Conservation (phyloP, 2,888 invertebrate species). For the Eulithis prunata region DNA sequence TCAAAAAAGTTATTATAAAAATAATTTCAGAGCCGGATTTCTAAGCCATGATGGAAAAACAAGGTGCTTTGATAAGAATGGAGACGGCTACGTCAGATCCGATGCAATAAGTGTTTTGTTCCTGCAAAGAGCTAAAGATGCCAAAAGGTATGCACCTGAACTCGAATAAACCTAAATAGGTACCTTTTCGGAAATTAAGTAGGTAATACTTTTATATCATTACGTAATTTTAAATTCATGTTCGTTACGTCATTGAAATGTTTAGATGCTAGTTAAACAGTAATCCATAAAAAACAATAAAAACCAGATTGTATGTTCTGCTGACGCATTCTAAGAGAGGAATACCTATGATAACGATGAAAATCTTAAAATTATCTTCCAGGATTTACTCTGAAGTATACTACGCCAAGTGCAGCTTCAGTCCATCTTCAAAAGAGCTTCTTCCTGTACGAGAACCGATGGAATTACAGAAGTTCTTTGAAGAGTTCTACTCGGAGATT, state of each 20-base stretch:
- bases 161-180: too few relatives aligned
- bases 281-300: too few relatives aligned
- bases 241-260: too few relatives aligned
- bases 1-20: background rate
- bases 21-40: slow-evolving; percentile 58
- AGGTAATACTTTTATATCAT: too few relatives aligned
- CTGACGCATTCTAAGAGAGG: too few relatives aligned
- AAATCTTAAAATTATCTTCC: background rate
- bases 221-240: too few relatives aligned
- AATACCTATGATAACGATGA: background rate
- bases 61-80: slow-evolving; percentile 93
- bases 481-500: slow-evolving; percentile 84
- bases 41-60: slow-evolving; percentile 92
- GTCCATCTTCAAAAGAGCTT: slow-evolving; percentile 35
- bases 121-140: slow-evolving; percentile 86
- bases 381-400: slow-evolving; percentile 86
- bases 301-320: too few relatives aligned
- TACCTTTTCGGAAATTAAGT: too few relatives aligned
- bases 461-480: slow-evolving; percentile 73
- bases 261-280: too few relatives aligned
- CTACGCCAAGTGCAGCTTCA: slow-evolving; percentile 84
- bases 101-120: slow-evolving; percentile 88
- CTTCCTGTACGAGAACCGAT: slow-evolving; percentile 45
- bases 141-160: slow-evolving; percentile 66
- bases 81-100: slow-evolving; percentile 90